phyloP scores from a whole-genome alignment of 2,888 invertebrate species.

The Ypsolopha scabrella region DNA sequence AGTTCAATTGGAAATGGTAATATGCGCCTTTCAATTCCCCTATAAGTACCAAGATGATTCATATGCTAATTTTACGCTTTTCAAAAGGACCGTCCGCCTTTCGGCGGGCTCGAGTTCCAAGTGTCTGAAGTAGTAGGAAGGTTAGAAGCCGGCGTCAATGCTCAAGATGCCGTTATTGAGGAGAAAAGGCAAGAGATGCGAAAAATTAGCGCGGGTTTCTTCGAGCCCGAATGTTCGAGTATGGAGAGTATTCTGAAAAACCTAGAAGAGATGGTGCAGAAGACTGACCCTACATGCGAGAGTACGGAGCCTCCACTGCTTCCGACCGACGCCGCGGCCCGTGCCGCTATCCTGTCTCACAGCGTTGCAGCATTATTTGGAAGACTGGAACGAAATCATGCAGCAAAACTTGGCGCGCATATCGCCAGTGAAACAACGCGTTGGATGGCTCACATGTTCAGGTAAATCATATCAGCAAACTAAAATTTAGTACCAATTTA shows the following conservation, averaged over 20 bases:
- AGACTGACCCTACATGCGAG: conserved; percentile 73
- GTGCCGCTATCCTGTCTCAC: conserved; percentile 82
- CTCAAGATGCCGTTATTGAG: conserved; percentile 47
- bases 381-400: conserved; percentile 82
- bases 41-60: background rate
- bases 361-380: conserved; percentile 89
- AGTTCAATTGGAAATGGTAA: conserved; percentile 39
- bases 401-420: conserved; percentile 83
- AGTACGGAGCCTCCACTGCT: conserved; percentile 72
- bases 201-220: conserved; percentile 64
- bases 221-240: conserved; percentile 65
- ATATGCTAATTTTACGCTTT: conserved; percentile 19
- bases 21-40: conserved; percentile 4
- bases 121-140: conserved; percentile 79
- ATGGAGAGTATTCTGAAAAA: conserved; percentile 73
- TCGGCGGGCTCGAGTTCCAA: conserved; percentile 77
- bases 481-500: background rate
- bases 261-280: conserved; percentile 71
- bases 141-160: conserved; percentile 74
- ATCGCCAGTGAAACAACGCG: conserved; percentile 88
- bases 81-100: conserved; percentile 71
- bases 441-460: conserved; percentile 90
- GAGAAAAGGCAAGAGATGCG: conserved; percentile 45
- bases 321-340: conserved; percentile 72
- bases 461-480: conserved; percentile 55